Conservation (phyloP, 2,113 vertebrate genomes). For the Megaceryle torquata region DNA sequence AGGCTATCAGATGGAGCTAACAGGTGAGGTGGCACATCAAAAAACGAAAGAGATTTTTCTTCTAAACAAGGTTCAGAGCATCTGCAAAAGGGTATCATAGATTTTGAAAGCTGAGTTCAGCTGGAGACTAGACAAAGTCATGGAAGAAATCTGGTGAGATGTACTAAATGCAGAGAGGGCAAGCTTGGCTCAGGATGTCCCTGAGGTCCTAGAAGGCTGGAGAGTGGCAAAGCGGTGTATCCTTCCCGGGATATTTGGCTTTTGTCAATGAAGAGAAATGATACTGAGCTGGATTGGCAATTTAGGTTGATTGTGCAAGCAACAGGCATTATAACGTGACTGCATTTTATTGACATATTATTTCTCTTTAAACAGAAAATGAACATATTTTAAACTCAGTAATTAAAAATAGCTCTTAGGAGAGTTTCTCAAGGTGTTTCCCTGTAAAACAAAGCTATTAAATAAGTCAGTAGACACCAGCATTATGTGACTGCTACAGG, state of each 20-base stretch:
- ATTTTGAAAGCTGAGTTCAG: neutral
- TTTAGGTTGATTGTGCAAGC: neutral
- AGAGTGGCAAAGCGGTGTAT: neutral
- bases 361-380: neutral
- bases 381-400: neutral
- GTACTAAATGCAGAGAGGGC: neutral
- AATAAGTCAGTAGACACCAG: neutral
- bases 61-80: neutral
- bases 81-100: neutral
- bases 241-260: neutral
- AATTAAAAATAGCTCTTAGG: neutral
- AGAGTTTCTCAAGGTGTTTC: neutral
- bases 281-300: neutral
- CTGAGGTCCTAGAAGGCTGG: neutral
- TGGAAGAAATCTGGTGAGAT: neutral
- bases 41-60: neutral
- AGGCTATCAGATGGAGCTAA: accelerated
- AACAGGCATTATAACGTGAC: neutral
- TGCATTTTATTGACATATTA: neutral
- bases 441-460: neutral
- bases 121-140: neutral
- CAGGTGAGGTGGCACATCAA: neutral
- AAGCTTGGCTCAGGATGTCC: neutral
- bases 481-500: neutral
- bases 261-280: neutral